Evolutionary conservation across 2,113 vertebrate species (phyloP).

Genomic region (Takifugu flavidus): DNA sequence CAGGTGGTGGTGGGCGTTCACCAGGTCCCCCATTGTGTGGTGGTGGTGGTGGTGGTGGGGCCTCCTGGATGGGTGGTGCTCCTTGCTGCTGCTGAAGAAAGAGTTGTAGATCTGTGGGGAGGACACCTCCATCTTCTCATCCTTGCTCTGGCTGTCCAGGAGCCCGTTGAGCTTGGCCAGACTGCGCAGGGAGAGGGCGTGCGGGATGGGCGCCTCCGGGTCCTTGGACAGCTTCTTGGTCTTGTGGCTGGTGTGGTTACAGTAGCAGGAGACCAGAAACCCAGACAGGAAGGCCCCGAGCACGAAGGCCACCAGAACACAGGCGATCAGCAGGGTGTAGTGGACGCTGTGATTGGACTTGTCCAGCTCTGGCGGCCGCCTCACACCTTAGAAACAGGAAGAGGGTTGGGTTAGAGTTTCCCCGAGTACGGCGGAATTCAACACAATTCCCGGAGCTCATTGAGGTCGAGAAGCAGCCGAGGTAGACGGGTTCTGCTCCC

Average conservation of each 20-base stretch:
- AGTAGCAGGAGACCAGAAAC: slow-evolving; percentile 87
- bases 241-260: slow-evolving; percentile 79
- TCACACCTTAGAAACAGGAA: slow-evolving; percentile 71
- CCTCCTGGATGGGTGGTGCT: slow-evolving; percentile 65
- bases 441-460: slow-evolving; percentile 37
- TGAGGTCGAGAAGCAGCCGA: slow-evolving; percentile 58
- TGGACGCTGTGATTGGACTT: slow-evolving; percentile 79
- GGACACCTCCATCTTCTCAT: slow-evolving; percentile 74
- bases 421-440: slow-evolving; percentile 3
- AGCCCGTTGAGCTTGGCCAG: slow-evolving; percentile 85
- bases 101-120: slow-evolving; percentile 83
- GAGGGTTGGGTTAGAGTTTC: slow-evolving; percentile 20
- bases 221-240: slow-evolving; percentile 78
- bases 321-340: slow-evolving; percentile 83
- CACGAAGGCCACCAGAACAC: slow-evolving; percentile 83
- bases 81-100: slow-evolving; percentile 78
- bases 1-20: slow-evolving; percentile 73
- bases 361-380: slow-evolving; percentile 73
- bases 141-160: slow-evolving; percentile 78
- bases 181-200: slow-evolving; percentile 84
- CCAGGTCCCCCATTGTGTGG: slow-evolving; percentile 69
- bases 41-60: slow-evolving; percentile 68
- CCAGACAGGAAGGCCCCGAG: slow-evolving; percentile 86
- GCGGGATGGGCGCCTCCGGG: slow-evolving; percentile 80
- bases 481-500: slow-evolving; percentile 52